Evolutionary conservation across 2,888 invertebrate genomes (phyloP).

Genomic region (Cryptops parisi): DNA sequence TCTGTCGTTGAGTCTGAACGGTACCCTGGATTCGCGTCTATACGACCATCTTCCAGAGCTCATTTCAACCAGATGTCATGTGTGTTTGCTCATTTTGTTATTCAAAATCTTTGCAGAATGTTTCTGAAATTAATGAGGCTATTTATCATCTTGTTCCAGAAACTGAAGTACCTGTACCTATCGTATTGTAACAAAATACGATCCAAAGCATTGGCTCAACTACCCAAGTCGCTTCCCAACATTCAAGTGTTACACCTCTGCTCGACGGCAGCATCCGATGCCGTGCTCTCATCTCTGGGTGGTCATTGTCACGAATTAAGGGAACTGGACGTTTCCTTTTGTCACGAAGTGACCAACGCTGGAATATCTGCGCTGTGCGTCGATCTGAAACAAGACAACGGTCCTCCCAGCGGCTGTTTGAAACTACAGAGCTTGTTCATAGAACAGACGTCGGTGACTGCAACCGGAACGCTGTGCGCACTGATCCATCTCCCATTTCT

Average conservation of each 20-base stretch:
- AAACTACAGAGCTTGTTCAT: background rate
- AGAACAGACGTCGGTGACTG: slow-evolving; percentile 1
- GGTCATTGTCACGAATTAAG: slow-evolving; percentile 4
- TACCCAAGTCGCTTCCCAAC: background rate
- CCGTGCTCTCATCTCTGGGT: background rate
- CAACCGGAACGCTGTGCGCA: slow-evolving; percentile 1
- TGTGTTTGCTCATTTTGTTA: too few relatives aligned
- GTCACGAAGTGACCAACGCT: slow-evolving; percentile 4
- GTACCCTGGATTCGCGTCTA: too few relatives aligned
- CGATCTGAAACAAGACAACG: slow-evolving; percentile 1
- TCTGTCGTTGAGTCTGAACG: too few relatives aligned
- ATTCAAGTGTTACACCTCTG: background rate
- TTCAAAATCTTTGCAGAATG: background rate
- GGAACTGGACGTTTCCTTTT: slow-evolving; percentile 9
- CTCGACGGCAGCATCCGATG: slow-evolving; percentile 3
- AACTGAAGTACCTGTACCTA: background rate
- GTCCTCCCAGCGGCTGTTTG: background rate
- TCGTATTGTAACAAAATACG: slow-evolving; percentile 9
- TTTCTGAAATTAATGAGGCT: background rate
- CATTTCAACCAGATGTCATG: too few relatives aligned
- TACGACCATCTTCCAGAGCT: too few relatives aligned
- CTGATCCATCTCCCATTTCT: slow-evolving; percentile 2
- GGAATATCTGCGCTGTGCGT: slow-evolving; percentile 3
- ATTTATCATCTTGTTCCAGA: too few relatives aligned
- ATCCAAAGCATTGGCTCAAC: background rate